These are phyloP conservation scores for Meiosimyza platycephala DNA, from an alignment of 2,888 invertebrate species.

Conservation along the genomic window DNA sequence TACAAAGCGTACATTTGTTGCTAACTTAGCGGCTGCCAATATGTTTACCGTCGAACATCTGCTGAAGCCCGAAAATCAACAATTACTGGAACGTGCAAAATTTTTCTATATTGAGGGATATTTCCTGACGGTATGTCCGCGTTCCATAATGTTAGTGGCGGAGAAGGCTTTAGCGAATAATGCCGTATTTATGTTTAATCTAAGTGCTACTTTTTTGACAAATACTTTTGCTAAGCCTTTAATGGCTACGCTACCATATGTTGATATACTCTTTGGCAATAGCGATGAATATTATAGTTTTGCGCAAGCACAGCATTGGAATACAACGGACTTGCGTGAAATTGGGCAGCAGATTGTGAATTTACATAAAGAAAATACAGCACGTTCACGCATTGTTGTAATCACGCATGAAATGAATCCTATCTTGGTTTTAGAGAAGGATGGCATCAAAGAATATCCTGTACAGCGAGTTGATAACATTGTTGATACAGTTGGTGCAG, in stretches of 20 bases:
- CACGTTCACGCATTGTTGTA: conserved; percentile 80
- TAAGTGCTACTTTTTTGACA: conserved; percentile 95
- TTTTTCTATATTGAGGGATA: conserved; percentile 95
- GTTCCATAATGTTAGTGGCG: conserved; percentile 86
- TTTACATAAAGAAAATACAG: conserved; percentile 81
- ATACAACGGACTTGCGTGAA: conserved; percentile 78
- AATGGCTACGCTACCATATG: conserved; percentile 85
- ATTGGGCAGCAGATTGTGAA: conserved; percentile 84
- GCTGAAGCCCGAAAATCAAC: conserved; percentile 76
- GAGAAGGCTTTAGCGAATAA: conserved; percentile 77
- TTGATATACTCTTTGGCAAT: conserved; percentile 95
- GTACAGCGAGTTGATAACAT: conserved; percentile 81
- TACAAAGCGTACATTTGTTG: conserved; percentile 89
- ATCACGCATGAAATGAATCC: conserved; percentile 92
- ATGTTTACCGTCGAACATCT: conserved; percentile 90
- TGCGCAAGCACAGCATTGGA: conserved; percentile 79
- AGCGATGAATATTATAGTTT: conserved; percentile 91
- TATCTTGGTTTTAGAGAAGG: conserved; percentile 82
- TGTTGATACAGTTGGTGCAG: conserved; percentile 98
- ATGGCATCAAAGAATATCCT: conserved; percentile 75
- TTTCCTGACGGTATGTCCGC: conserved; percentile 94
- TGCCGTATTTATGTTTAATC: conserved; percentile 88
- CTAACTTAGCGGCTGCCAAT: conserved; percentile 97
- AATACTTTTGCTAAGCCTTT: conserved; percentile 87
- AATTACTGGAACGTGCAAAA: conserved; percentile 81